A percentile compares a stretch with the other conserved stretches of the same genome.
These are phyloP conservation scores for Andricus curvator DNA, from an alignment of 2,888 invertebrate genomes.

Conservation along the genomic window DNA sequence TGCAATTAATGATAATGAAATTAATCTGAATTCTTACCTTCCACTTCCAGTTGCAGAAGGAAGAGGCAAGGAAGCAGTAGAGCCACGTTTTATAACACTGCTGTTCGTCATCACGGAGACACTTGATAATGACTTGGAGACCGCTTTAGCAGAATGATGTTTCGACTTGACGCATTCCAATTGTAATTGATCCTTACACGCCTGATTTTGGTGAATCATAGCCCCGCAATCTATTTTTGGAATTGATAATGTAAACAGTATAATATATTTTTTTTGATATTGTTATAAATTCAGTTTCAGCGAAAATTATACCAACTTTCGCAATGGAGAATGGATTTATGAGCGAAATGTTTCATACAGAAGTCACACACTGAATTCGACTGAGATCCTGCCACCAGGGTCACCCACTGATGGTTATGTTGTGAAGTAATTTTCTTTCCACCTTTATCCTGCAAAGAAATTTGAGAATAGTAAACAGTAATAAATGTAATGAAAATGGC, in stretches of 20 bases:
- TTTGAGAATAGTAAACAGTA: conserved; percentile 56
- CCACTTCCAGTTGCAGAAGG: conserved; percentile 69
- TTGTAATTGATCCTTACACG: conserved; percentile 91
- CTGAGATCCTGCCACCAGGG: conserved; percentile 81
- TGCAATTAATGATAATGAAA: conserved; percentile 57
- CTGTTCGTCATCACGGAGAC: conserved; percentile 67
- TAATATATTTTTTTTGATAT: not conserved
- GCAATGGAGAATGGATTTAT: conserved; percentile 91
- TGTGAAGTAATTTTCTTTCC: conserved; percentile 81
- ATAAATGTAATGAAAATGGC: not conserved
- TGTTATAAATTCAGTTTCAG: not conserved
- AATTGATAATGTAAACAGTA: not conserved
- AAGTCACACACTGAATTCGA: conserved; percentile 87
- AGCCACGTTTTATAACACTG: conserved; percentile 71
- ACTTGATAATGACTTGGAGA: conserved; percentile 74
- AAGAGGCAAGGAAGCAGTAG: conserved; percentile 73
- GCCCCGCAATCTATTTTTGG: conserved; percentile 87
- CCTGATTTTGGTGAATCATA: conserved; percentile 89
- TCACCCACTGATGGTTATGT: conserved; percentile 86
- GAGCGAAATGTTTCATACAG: conserved; percentile 88
- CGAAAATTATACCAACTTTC: conserved; percentile 83
- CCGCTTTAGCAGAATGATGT: conserved; percentile 69
- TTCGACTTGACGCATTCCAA: conserved; percentile 89
- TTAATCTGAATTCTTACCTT: conserved; percentile 67
- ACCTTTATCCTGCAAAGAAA: conserved; percentile 83